Base-by-base conservation (phyloP, 2,797 vertebrate genomes). In the Chaetodon trifasciatus region DNA sequence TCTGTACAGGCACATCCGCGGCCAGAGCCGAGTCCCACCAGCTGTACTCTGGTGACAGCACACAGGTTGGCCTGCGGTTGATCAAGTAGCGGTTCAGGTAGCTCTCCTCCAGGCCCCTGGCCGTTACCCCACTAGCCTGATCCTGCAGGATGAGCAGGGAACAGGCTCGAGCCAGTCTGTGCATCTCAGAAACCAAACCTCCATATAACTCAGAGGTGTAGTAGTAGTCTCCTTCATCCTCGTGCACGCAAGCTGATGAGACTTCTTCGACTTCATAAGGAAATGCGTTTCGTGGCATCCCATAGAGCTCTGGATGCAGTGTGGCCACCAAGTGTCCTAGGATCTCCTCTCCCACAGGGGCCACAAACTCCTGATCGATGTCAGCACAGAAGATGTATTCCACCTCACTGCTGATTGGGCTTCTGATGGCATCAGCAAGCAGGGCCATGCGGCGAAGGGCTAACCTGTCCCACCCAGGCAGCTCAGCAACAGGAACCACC, bases 31-130 rank as follows among this genome's bases (percentile, higher is more conserved):
- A 95, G 46, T 93, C 78, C 93, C 92, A 95, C 94, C 96, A 96
- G 89, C 91, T 95, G 88, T 96, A 96, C 89, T 96, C 96, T 11
- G 96, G 96, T 16, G 95, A 97, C 64, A 97, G 94, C 53, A 97
- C 89, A 10, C 93, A 85, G 0, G 93, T 95, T 0, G 96, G 95
- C 74, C 77, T 95, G 88, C 90, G 92, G 32, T 94, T 84, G 39
- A 95, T 88, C 55, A 96, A 85, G 70, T 96, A 96, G 64, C 93
- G 91, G 86, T 96, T 96, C 67, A 97, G 86, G 88, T 96, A 96
- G 85, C 94, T 95, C 82, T 97, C 95, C 11, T 96, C 95, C 0
- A 93, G 82, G 50, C 89, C 86, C 15, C 71, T 62, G 24, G 95
- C 91, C 56, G n/a, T 86, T 4, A 92, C 15, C 1, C 88, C 84